Evolutionary conservation across 2,113 vertebrate genomes (phyloP), one percentile per base, ranked within the genome.

Genomic region (Kryptolebias marmoratus): DNA sequence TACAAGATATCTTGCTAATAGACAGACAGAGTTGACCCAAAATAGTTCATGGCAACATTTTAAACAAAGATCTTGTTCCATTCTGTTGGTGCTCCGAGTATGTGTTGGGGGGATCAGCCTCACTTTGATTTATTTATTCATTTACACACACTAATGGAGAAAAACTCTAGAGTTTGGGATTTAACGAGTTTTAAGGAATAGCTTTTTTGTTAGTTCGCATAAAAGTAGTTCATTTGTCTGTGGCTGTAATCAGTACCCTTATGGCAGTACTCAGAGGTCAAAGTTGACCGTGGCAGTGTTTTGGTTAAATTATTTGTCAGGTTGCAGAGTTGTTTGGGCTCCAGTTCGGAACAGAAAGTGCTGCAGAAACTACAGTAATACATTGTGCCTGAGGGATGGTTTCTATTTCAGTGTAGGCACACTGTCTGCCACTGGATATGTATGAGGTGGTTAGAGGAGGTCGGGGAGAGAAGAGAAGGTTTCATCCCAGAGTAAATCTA

Each of bases 371-470:
- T 59, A 49, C 50, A 55, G 50, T 66, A 27, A 57, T n/a, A 65
- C 64, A 61, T 55, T 52, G 57, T 75, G 71, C 65, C 73, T 42
- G 32, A 76, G 79, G 79, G 68, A 77, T 47, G 62, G 69, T 69
- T 86, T 79, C 78, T 86, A 71, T 89, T 87, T 86, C 61, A 58
- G 71, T 77, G 16, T 58, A 80, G 81, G 71, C 75, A 74, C 79
- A 61, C 49, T 52, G 64, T 73, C 73, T 62, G 79, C 76, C 32
- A 72, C 61, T 81, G 73, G 78, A 82, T 80, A 80, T 85, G 74
- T 65, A 87, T 80, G 85, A 89, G 68, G 67, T 81, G 73, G 85
- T 83, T 61, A 69, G 64, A 70, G 53, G 65, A 58, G n/a, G 53
- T 70, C 76, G 62, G 47, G 72, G 63, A 65, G 50, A 28, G 67